Percentiles rank a stretch among this genome's conserved stretches.
Evolutionary conservation across 1,140 invertebrate genomes (phyloP).

Genomic region (Lucilia cuprina): DNA sequence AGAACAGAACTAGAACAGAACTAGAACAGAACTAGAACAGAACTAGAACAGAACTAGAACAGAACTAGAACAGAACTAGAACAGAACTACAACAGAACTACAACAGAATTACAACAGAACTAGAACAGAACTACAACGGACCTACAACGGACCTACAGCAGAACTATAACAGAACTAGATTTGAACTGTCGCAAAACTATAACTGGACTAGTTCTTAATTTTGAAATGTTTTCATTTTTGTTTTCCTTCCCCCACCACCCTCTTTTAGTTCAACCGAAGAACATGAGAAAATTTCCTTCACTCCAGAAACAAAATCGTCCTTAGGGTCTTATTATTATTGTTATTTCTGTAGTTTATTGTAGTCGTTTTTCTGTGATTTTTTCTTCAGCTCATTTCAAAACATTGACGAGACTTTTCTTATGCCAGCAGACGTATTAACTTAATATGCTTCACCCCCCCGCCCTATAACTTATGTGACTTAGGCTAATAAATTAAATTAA

Average conservation of each 20-base stretch:
- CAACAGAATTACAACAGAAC: background rate
- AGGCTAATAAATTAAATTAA: conserved; percentile 24
- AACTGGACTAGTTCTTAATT: no score
- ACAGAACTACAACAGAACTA: no score
- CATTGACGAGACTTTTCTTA: background rate
- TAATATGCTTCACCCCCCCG: background rate
- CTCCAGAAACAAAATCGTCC: conserved; percentile 44
- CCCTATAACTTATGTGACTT: background rate
- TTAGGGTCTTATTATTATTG: conserved; percentile 50
- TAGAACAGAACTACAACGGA: background rate
- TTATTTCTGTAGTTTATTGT: conserved; percentile 39
- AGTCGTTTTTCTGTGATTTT: background rate
- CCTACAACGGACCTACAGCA: background rate
- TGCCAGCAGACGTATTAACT: background rate
- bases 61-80: no score
- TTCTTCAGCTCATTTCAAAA: no score
- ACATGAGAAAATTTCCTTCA: no score
- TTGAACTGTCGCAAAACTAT: background rate
- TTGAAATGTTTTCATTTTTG: no score
- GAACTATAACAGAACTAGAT: background rate
- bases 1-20: background rate
- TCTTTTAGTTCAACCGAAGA: no score
- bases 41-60: no score
- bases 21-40: background rate
- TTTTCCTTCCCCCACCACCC: no score